Evolutionary conservation across 2,113 vertebrate genomes (phyloP), one percentile per base, ranked within the genome.

Genomic region (Corythornis vintsioides): DNA sequence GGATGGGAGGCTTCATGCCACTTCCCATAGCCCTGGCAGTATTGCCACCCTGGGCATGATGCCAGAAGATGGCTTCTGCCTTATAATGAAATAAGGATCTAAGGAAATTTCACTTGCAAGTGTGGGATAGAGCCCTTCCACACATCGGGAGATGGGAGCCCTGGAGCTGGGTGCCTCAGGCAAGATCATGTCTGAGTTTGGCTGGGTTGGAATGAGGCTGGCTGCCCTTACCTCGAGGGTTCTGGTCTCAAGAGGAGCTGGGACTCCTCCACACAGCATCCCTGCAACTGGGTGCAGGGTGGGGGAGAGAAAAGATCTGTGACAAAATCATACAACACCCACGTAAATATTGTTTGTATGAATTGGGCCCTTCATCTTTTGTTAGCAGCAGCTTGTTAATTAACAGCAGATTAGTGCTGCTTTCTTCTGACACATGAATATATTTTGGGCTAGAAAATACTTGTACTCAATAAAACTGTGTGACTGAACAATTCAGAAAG

Each of bases 351-450:
- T 97, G 92, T 96, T 97, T 94, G 93, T 88, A 86, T 93, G 96
- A 96, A 83, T 92, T 88, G 88, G 92, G 86, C 93, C 94, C 96
- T 97, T 96, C 94, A 93, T 97, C 97, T 97, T 98, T 97, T 97
- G 96, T 98, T 97, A 96, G 93, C 90, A 94, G 96, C 93, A 90
- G 96, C 93, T 97, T 91, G 90, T 97, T 98, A 98, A 98, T 98
- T 97, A 97, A 96, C 94, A 92, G 90, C 96, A 95, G 96, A 96
- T 97, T 94, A 97, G 94, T 78, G 86, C 92, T 94, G 94, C 94
- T 95, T 97, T 96, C 96, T 96, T 97, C 88, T 95, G 96, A 96
- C 95, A 97, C 88, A 79, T 75, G 92, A 96, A 71, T 95, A 82
- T 92, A 95, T 97, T 97, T 97, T 87, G 93, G 93, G 96, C 91